Evolutionary conservation across 2,113 vertebrate species (phyloP).

Genomic region (Bambusicola thoracicus): DNA sequence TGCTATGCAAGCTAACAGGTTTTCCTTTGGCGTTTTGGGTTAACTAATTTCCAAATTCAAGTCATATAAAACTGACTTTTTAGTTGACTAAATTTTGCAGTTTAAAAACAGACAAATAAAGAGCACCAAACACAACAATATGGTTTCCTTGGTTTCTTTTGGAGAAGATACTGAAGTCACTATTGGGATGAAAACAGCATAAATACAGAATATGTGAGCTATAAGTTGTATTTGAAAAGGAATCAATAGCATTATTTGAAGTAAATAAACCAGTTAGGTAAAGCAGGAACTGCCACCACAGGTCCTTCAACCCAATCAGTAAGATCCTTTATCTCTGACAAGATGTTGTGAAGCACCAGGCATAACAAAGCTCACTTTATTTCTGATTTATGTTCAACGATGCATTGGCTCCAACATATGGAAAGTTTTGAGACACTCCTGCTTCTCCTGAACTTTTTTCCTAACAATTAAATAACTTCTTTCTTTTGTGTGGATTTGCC

Average conservation of each 20-base stretch:
- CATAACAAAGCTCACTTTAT: background rate
- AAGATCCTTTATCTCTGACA: background rate
- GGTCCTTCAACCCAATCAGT: background rate
- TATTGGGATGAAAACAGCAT: background rate
- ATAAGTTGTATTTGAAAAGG: background rate
- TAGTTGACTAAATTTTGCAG: background rate
- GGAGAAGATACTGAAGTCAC: background rate
- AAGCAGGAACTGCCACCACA: background rate
- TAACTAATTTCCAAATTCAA: background rate
- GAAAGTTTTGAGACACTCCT: background rate
- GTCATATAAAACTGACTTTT: background rate
- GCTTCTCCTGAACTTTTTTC: background rate
- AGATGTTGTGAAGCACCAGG: background rate
- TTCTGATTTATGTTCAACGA: background rate
- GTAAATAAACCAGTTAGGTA: background rate
- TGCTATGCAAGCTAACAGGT: background rate
- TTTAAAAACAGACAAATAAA: background rate
- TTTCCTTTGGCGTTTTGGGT: slow-evolving; percentile 10
- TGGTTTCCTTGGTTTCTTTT: background rate
- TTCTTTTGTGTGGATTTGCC: background rate
- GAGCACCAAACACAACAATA: background rate
- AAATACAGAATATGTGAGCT: background rate
- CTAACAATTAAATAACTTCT: background rate
- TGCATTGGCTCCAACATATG: background rate
- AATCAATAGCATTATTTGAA: background rate